These are phyloP conservation scores for Zoanthus gigantus DNA, from an alignment of 92 coral and sea anemone genomes.

Conservation along the genomic window DNA sequence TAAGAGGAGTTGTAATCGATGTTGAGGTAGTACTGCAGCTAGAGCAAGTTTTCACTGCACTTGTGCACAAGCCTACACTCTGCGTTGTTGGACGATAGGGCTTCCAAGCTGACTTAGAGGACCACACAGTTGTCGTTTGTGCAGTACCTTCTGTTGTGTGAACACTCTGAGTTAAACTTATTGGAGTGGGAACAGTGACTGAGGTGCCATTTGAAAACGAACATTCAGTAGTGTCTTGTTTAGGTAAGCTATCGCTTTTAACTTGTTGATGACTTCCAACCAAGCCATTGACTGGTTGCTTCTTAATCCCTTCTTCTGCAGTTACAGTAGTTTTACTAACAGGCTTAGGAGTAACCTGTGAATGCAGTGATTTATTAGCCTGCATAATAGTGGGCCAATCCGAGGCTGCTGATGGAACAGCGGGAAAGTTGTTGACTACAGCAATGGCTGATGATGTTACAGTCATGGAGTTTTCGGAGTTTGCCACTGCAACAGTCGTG, in stretches of 20 bases:
- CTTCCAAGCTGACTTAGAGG: constrained; percentile 82
- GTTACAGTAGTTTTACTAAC: constrained; percentile 56
- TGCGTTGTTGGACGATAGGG: constrained; percentile 83
- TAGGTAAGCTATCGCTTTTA: not conserved
- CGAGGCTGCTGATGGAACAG: constrained; percentile 79
- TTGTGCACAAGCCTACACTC: constrained; percentile 81
- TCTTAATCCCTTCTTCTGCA: constrained; percentile 57
- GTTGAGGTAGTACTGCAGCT: constrained; percentile 61
- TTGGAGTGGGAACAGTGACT: constrained; percentile 21
- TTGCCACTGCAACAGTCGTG: constrained; percentile 68
- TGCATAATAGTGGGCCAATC: constrained; percentile 99
- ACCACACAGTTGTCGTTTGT: constrained; percentile 62
- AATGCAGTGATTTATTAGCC: constrained; percentile 71
- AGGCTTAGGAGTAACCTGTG: constrained; percentile 11
- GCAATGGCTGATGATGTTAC: constrained; percentile 68
- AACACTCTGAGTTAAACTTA: constrained; percentile 12
- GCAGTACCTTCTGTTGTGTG: constrained; percentile 26
- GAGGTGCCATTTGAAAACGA: constrained; percentile 27
- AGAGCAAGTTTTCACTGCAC: constrained; percentile 78
- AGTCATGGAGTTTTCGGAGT: constrained; percentile 65
- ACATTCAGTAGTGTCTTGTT: constrained; percentile 25
- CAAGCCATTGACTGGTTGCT: constrained; percentile 57
- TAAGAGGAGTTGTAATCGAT: constrained; percentile 18
- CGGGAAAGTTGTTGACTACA: constrained; percentile 89
- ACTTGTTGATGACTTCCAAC: not conserved